Conservation (phyloP, 2,797 vertebrate genomes). For the Microctenopoma steveboyesi region DNA sequence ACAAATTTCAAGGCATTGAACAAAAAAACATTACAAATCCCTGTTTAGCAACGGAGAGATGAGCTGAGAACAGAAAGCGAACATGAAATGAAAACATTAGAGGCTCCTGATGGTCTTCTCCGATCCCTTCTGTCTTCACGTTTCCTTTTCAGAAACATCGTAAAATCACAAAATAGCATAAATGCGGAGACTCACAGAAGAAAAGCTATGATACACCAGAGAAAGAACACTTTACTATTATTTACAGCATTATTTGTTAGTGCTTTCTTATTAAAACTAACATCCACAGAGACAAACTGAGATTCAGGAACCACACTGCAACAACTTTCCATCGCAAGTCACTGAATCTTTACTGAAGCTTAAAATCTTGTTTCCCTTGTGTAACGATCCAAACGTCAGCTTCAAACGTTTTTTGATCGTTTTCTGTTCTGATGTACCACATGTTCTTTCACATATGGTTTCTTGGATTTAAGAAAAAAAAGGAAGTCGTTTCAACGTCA, state of each 20-base stretch:
- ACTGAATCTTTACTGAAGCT: background rate
- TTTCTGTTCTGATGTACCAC: background rate
- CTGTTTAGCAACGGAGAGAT: conserved; percentile 71
- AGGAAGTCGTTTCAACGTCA: too few relatives aligned
- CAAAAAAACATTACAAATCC: conserved; percentile 80
- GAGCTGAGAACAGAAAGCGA: conserved; percentile 52
- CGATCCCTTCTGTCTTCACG: conserved; percentile 64
- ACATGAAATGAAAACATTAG: conserved; percentile 14
- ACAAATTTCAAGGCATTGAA: conserved; percentile 84
- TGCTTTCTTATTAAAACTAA: conserved; percentile 44
- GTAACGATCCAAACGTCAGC: background rate
- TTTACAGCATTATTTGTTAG: conserved; percentile 58
- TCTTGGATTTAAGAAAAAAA: too few relatives aligned
- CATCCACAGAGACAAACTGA: conserved; percentile 24
- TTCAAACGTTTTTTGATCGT: background rate
- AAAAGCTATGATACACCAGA: conserved; percentile 47
- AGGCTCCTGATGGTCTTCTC: conserved; percentile 55
- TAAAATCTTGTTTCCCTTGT: background rate
- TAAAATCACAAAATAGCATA: conserved; percentile 42
- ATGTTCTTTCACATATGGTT: too few relatives aligned
- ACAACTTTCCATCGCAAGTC: background rate
- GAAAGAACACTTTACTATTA: conserved; percentile 38
- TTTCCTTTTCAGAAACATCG: conserved; percentile 46
- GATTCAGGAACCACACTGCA: conserved; percentile 41
- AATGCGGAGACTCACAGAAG: conserved; percentile 40